phyloP scores from a whole-genome alignment of 2,113 vertebrate species.

The Theristicus caerulescens region DNA sequence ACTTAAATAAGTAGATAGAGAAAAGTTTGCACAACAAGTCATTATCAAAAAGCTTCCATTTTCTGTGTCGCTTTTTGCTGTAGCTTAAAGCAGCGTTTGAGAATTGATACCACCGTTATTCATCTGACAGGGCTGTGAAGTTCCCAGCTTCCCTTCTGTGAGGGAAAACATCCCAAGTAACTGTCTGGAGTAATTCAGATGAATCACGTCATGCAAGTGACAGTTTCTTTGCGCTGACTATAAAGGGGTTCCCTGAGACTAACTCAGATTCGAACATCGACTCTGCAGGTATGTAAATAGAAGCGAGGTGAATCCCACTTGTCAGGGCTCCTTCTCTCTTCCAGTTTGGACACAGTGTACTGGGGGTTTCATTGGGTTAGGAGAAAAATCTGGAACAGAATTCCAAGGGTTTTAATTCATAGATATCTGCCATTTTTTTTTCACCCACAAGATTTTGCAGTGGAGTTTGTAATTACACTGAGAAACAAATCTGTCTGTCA shows the following conservation, averaged over 20 bases:
- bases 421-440: background rate
- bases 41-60: background rate
- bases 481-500: background rate
- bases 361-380: background rate
- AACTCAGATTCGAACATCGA: background rate
- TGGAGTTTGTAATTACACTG: background rate
- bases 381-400: background rate
- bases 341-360: background rate
- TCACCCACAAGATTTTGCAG: accelerated
- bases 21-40: background rate
- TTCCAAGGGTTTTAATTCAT: background rate
- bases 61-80: background rate
- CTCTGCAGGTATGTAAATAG: background rate
- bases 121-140: background rate
- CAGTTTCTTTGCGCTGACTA: background rate
- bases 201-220: background rate
- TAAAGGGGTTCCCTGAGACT: conserved; percentile 19
- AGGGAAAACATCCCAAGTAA: background rate
- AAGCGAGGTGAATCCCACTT: background rate
- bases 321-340: background rate
- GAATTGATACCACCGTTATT: background rate
- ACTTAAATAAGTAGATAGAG: background rate
- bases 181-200: background rate
- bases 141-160: background rate
- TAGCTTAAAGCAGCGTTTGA: background rate